Percentiles rank a stretch among this genome's conserved stretches.
These are phyloP conservation scores for Parazoanthus swiftii DNA, from an alignment of 92 coral and sea anemone genomes.

Conservation along the genomic window DNA sequence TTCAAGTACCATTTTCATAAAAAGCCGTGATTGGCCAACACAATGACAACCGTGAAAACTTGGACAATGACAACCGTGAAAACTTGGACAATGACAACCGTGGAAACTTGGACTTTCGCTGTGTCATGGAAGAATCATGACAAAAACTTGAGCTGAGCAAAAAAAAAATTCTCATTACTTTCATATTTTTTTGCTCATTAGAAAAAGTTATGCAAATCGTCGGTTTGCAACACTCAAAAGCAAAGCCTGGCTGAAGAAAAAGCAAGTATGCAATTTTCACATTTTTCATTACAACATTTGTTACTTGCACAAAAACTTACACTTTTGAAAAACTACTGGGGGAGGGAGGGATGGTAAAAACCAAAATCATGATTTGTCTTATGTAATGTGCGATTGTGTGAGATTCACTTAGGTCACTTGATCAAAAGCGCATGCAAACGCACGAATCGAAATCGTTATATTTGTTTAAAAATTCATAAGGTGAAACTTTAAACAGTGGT, in stretches of 20 bases:
- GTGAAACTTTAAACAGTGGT: not conserved
- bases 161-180: no score
- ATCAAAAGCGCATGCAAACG: not conserved
- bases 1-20: constrained; percentile 27
- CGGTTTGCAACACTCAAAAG: not conserved
- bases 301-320: no score
- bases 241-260: not conserved
- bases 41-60: not conserved
- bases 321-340: not conserved
- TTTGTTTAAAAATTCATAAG: constrained; percentile 1
- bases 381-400: not conserved
- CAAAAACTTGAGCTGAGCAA: not conserved
- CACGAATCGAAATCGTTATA: not conserved
- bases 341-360: not conserved
- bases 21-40: not conserved
- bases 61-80: not conserved
- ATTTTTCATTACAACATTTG: not conserved
- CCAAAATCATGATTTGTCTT: not conserved
- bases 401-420: not conserved
- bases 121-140: not conserved
- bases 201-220: not conserved
- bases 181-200: not conserved
- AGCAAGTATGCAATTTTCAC: no score
- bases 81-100: not conserved
- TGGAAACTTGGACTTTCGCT: not conserved